Base-by-base conservation (phyloP, 2,888 invertebrate genomes). In the Limnephilus auricula region DNA sequence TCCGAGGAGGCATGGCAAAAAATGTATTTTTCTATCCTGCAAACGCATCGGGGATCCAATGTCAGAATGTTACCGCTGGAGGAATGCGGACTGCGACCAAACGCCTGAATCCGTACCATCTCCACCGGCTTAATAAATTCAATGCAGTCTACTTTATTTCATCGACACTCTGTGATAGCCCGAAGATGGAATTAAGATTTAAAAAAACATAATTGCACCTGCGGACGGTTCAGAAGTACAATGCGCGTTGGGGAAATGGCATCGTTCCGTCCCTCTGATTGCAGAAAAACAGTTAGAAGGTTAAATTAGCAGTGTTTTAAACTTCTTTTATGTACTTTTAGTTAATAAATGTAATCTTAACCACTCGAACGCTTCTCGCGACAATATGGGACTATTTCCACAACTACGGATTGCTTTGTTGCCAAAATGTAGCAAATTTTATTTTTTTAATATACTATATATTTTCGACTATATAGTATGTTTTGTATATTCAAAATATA, bases 1-100 rank as follows among this genome's bases (percentile, higher is more conserved):
- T 86, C 50, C 86, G 78, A 37, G 85, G 84, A 89, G 79, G 85
- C 32, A 87, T 40, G 87, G 31, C 90, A 90, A 87, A 92, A 92
- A 92, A 90, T 45, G 85, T 83, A 91, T 90, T 90, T 90, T 89
- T 92, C 92, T 90, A 93, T 92, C 88, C 91, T 86, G 87, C 80
- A 89, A 79, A 80, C 85, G 86, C 91, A 90, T 65, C 80, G 91
- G 65, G 86, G 86, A 86, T 83, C 90, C 91, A 91, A 93, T 85
- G 89, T 93, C 90, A 91, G 90, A 90, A 91, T 90, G 93, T 83
- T 84, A 89, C 89, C 65, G 83, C 88, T 40, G 78, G 50, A 85
- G 92, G 93, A 93, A 93, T 93, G 93, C 89, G 89, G 92, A 86
- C 90, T 82, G 91, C 45, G 86, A 15, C 50, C 86, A 50, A 50